phyloP scores from a whole-genome alignment of 1,140 invertebrate species.

The Solenopsis fugax region DNA sequence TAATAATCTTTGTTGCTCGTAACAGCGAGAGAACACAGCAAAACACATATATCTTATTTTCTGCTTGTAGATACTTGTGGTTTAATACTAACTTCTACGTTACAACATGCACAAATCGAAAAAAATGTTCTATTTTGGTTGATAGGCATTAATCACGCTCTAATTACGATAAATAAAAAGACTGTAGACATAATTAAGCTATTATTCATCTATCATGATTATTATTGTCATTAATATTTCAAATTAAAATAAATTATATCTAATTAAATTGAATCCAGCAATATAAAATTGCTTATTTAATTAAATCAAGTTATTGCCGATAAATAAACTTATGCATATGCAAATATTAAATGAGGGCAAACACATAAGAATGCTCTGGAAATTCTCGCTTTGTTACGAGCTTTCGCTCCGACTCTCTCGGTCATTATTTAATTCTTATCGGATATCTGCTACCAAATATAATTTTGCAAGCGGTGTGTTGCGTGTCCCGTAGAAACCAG shows the following conservation, averaged over 20 bases:
- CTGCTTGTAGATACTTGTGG: background rate
- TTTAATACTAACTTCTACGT: background rate
- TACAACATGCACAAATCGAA: background rate
- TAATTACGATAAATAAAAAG: background rate
- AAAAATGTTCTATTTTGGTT: background rate
- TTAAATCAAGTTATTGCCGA: background rate
- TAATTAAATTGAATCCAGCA: background rate
- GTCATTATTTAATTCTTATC: constrained; percentile 32
- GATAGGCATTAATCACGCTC: background rate
- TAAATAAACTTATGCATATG: background rate
- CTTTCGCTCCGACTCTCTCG: constrained; percentile 4
- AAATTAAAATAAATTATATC: background rate
- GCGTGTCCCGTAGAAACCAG: constrained; percentile 11
- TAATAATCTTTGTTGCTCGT: constrained; percentile 47
- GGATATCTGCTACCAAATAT: constrained; percentile 21
- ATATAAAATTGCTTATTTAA: constrained; percentile 4
- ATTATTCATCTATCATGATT: background rate
- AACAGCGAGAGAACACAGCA: background rate
- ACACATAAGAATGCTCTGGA: background rate
- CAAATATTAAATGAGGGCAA: constrained; percentile 2
- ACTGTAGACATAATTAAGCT: background rate
- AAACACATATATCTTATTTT: background rate
- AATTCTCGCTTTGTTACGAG: constrained; percentile 18
- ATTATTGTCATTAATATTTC: background rate
- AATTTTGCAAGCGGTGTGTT: constrained; percentile 22